Percentiles rank a stretch among this genome's conserved stretches.
Conservation (phyloP, 2,797 vertebrate genomes). For the Crypturellus tataupa region DNA sequence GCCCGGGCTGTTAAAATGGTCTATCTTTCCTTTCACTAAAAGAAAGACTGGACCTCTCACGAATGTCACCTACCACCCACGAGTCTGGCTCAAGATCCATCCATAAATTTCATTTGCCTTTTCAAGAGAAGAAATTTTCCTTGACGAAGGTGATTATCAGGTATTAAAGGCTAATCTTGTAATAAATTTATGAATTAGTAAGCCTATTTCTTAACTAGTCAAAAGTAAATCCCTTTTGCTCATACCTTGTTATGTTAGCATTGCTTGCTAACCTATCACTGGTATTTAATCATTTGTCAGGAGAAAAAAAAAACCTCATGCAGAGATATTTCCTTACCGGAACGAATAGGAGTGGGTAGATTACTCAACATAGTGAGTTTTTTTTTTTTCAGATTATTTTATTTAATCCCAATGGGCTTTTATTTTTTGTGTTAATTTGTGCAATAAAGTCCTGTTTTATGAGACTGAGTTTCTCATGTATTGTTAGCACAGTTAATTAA, state of each 20-base stretch:
- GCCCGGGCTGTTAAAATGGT: neutral
- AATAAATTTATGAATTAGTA: conserved; percentile 78
- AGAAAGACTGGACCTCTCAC: conserved; percentile 24
- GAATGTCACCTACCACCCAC: neutral
- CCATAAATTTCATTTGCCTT: conserved; percentile 69
- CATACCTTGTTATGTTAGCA: conserved; percentile 60
- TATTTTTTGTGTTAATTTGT: conserved; percentile 20
- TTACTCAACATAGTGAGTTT: neutral
- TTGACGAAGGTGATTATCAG: conserved; percentile 80
- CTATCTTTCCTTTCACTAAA: neutral
- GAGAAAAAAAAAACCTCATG: conserved; percentile 19
- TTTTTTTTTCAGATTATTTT: neutral
- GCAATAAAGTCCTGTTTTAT: conserved; percentile 51
- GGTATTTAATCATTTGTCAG: conserved; percentile 51
- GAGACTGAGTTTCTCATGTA: neutral
- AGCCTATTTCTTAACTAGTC: conserved; percentile 77
- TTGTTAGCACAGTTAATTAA: conserved; percentile 32
- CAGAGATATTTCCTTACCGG: conserved; percentile 12
- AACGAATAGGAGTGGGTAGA: neutral
- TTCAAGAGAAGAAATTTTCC: conserved; percentile 73
- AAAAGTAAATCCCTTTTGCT: conserved; percentile 74
- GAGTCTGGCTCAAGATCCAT: conserved; percentile 59
- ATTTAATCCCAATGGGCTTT: conserved; percentile 23
- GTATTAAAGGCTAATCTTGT: conserved; percentile 79
- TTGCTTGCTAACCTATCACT: conserved; percentile 23